These are phyloP conservation scores for Parnassius mnemosyne DNA, from an alignment of 2,888 invertebrate genomes.

Conservation along the genomic window DNA sequence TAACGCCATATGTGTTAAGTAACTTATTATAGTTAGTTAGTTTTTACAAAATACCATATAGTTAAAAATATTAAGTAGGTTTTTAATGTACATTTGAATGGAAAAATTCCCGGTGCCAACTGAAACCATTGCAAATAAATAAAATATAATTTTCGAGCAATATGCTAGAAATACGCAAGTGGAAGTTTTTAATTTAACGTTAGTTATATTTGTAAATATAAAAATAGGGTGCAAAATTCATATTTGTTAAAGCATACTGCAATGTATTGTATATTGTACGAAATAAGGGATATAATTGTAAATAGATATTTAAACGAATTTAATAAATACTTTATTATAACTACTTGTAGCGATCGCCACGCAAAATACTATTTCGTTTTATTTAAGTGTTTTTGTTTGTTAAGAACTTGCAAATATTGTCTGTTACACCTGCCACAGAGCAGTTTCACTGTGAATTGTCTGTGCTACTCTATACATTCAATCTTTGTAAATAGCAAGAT, in stretches of 20 bases:
- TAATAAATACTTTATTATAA: conserved; percentile 61
- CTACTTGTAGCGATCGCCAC: conserved; percentile 30
- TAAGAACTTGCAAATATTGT: too few relatives aligned
- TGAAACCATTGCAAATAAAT: conserved; percentile 8
- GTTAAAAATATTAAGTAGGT: background rate
- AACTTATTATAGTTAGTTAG: conserved; percentile 68
- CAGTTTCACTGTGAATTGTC: too few relatives aligned
- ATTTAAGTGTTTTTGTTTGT: too few relatives aligned
- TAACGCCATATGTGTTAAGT: conserved; percentile 66
- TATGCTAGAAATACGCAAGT: conserved; percentile 1
- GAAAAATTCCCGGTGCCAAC: conserved; percentile 60
- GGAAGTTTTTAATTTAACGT: conserved; percentile 7
- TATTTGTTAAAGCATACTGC: conserved; percentile 31
- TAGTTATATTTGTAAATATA: conserved; percentile 30
- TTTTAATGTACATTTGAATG: conserved; percentile 35
- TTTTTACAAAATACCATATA: conserved; percentile 44
- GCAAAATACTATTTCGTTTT: background rate
- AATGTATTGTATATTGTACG: conserved; percentile 28
- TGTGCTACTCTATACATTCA: too few relatives aligned
- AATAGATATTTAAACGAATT: conserved; percentile 79
- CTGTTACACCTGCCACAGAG: too few relatives aligned
- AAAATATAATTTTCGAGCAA: background rate
- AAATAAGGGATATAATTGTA: conserved; percentile 55
- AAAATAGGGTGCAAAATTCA: conserved; percentile 17
- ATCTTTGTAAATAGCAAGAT: too few relatives aligned